A percentile compares a stretch with the other conserved stretches of the same genome.
Evolutionary conservation across 2,888 invertebrate species (phyloP).

Genomic region (Heliconius aoede): DNA sequence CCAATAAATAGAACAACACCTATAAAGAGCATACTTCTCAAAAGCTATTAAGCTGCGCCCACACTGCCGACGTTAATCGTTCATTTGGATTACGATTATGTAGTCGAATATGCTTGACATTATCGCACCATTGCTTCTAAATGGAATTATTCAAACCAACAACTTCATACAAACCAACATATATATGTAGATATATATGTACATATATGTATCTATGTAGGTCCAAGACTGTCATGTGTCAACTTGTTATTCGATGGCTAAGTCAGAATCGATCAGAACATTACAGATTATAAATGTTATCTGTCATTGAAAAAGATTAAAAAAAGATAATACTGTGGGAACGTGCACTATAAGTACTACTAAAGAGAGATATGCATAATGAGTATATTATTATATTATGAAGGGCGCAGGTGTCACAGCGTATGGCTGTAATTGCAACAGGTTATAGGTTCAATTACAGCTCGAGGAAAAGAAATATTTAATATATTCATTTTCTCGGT

Average conservation of each 20-base stretch:
- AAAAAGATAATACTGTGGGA: slow-evolving; percentile 16
- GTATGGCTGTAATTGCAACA: too few relatives aligned
- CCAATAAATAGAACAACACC: background rate
- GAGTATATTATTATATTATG: background rate
- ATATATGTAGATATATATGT: slow-evolving; percentile 32
- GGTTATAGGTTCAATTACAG: too few relatives aligned
- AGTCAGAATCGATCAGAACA: slow-evolving; percentile 30
- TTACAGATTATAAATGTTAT: slow-evolving; percentile 31
- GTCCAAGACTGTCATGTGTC: slow-evolving; percentile 46
- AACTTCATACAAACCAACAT: slow-evolving; percentile 28
- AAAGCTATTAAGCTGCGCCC: slow-evolving; percentile 68
- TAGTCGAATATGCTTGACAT: slow-evolving; percentile 72
- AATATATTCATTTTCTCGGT: too few relatives aligned
- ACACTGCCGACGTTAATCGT: slow-evolving; percentile 72
- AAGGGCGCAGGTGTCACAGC: too few relatives aligned
- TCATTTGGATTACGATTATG: slow-evolving; percentile 77
- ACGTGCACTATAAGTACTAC: background rate
- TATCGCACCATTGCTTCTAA: slow-evolving; percentile 74
- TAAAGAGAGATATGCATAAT: background rate
- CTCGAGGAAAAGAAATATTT: too few relatives aligned
- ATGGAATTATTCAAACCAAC: slow-evolving; percentile 52
- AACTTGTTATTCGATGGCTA: slow-evolving; percentile 38
- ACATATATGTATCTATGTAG: slow-evolving; percentile 16
- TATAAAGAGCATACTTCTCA: slow-evolving; percentile 9
- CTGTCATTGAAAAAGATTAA: slow-evolving; percentile 19